These are phyloP conservation scores for Macroglossus sobrinus DNA, from an alignment of 2,113 vertebrate species.

Conservation along the genomic window DNA sequence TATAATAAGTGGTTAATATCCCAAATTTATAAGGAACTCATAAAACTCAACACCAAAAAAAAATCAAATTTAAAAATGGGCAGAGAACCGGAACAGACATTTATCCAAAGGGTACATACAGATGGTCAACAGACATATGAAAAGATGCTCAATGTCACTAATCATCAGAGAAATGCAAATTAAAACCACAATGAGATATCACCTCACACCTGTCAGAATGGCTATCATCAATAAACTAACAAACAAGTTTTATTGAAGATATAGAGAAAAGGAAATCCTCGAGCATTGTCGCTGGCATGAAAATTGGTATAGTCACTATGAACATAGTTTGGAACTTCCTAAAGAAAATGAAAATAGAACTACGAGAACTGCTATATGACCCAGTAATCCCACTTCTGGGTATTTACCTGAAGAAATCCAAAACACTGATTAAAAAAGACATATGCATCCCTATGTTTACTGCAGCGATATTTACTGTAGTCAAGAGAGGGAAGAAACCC, in stretches of 20 bases:
- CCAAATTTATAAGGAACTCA: too few species aligned
- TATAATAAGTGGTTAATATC: not conserved
- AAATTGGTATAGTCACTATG: not conserved
- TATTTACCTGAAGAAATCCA: not conserved
- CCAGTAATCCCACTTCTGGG: not conserved
- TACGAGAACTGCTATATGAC: not conserved
- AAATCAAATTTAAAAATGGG: not conserved
- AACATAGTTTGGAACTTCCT: not conserved
- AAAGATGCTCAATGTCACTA: not conserved
- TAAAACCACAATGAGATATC: not conserved
- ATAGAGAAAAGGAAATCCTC: too few species aligned
- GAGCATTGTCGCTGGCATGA: too few species aligned
- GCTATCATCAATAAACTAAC: not conserved
- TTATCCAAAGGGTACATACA: not conserved
- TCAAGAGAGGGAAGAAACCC: too few species aligned
- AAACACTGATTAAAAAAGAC: not conserved
- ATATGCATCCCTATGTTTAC: not conserved
- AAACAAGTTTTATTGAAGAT: not conserved
- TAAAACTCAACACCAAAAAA: too few species aligned
- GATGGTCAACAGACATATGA: not conserved
- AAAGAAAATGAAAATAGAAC: not conserved
- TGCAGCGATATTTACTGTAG: too few species aligned
- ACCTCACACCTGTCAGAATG: not conserved
- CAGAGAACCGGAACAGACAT: not conserved
- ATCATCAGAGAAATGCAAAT: not conserved